Evolutionary conservation across 2,113 vertebrate species (phyloP).

Genomic region (Pycnonotus jocosus): DNA sequence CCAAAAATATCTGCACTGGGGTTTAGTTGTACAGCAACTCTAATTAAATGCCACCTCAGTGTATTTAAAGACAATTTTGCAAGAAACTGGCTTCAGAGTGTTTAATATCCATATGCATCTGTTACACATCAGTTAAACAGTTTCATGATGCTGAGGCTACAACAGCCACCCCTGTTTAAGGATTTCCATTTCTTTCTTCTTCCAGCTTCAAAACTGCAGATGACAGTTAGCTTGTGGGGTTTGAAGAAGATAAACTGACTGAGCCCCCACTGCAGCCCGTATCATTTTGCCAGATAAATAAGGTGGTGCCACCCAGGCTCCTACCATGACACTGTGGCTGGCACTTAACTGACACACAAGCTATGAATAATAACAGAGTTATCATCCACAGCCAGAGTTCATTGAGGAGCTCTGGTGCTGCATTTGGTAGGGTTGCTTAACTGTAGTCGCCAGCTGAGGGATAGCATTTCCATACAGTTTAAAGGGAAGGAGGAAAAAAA

Average conservation of each 20-base stretch:
- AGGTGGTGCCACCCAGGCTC: background rate
- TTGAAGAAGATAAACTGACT: background rate
- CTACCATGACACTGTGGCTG: background rate
- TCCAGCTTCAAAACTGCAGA: background rate
- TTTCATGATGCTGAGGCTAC: background rate
- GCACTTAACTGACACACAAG: background rate
- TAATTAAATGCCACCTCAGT: background rate
- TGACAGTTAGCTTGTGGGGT: background rate
- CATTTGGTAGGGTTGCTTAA: background rate
- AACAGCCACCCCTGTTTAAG: background rate
- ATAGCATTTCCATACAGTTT: background rate
- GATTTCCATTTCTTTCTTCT: background rate
- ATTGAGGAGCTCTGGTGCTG: background rate
- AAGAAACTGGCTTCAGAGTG: background rate
- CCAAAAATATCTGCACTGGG: background rate
- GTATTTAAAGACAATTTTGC: background rate
- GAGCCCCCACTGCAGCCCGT: background rate
- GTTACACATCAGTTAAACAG: background rate
- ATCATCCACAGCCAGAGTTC: background rate
- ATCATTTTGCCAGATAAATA: background rate
- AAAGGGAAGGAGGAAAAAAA: background rate
- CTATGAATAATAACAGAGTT: background rate
- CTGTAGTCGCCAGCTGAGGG: background rate
- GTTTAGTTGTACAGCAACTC: background rate
- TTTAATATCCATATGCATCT: background rate